Evolutionary conservation across 2,113 vertebrate species (phyloP).

Genomic region (Glaucomys volans): DNA sequence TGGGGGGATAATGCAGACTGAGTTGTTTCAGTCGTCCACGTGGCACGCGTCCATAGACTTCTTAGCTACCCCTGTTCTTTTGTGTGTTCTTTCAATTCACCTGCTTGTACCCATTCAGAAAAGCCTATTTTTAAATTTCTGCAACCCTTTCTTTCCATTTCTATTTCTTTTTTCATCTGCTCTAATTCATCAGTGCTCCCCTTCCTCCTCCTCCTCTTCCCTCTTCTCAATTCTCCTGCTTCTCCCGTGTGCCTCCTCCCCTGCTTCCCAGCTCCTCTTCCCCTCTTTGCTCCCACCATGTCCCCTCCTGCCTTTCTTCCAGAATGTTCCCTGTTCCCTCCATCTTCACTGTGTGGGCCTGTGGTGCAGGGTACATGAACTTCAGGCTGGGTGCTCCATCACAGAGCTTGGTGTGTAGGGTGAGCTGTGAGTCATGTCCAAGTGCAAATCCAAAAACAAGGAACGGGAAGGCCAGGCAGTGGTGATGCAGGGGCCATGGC

Average conservation of each 20-base stretch:
- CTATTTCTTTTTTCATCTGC: not conserved
- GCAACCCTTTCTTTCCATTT: not conserved
- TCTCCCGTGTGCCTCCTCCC: too few relatives aligned
- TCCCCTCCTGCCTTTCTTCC: not conserved
- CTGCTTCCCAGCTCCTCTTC: not conserved
- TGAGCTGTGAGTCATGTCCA: not conserved
- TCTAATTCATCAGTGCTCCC: not conserved
- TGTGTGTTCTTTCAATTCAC: not conserved
- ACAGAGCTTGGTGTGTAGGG: not conserved
- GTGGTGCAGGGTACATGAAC: rapidly evolving
- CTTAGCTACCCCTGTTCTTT: not conserved
- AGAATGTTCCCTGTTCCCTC: not conserved
- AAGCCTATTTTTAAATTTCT: not conserved
- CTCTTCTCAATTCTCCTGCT: too few relatives aligned
- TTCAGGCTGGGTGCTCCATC: too few relatives aligned
- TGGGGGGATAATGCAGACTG: not conserved
- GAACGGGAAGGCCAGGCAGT: not conserved
- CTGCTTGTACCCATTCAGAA: not conserved
- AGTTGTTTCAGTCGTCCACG: not conserved
- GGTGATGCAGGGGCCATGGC: not conserved
- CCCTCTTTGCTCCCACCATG: not conserved
- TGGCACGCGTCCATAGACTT: not conserved
- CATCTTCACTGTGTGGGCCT: too few relatives aligned
- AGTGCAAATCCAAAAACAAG: not conserved
- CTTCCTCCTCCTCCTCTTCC: too few relatives aligned